Evolutionary conservation across 2,888 invertebrate genomes (phyloP).

Genomic region (Mesoligia furuncula): DNA sequence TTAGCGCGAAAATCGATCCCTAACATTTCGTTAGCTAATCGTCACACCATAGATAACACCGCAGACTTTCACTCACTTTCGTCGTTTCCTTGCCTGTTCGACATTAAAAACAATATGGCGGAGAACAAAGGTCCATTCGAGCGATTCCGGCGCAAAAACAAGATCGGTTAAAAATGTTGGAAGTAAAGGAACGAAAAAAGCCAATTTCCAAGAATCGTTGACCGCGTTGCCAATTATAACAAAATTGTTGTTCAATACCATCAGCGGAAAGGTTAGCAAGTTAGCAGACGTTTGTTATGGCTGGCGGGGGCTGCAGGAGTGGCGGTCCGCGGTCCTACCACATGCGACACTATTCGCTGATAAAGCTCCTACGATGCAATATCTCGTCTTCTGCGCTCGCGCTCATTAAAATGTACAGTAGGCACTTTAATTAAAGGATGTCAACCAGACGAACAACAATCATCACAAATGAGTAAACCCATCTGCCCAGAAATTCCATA

Average conservation of each 20-base stretch:
- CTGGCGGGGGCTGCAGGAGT: slow-evolving; percentile 61
- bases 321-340: slow-evolving; percentile 59
- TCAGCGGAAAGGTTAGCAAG: slow-evolving; percentile 83
- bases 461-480: slow-evolving; percentile 46
- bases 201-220: slow-evolving; percentile 87
- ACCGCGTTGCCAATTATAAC: slow-evolving; percentile 88
- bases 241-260: slow-evolving; percentile 87
- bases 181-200: slow-evolving; percentile 84
- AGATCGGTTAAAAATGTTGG: slow-evolving; percentile 85
- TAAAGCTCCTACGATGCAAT: slow-evolving; percentile 8
- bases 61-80: slow-evolving; percentile 82
- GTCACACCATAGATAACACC: slow-evolving; percentile 69
- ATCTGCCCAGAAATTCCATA: slow-evolving; percentile 48
- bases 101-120: slow-evolving; percentile 85
- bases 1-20: slow-evolving; percentile 41
- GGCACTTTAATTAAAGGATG: slow-evolving; percentile 56
- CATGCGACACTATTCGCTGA: slow-evolving; percentile 44
- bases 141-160: slow-evolving; percentile 84
- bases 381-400: not conserved
- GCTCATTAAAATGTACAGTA: slow-evolving; percentile 49
- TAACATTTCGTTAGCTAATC: slow-evolving; percentile 63
- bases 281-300: slow-evolving; percentile 78
- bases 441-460: slow-evolving; percentile 46
- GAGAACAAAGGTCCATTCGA: slow-evolving; percentile 86
- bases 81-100: slow-evolving; percentile 74